These are phyloP conservation scores for Sebastes oblongus DNA, from an alignment of 2,797 vertebrate genomes.

Conservation along the genomic window DNA sequence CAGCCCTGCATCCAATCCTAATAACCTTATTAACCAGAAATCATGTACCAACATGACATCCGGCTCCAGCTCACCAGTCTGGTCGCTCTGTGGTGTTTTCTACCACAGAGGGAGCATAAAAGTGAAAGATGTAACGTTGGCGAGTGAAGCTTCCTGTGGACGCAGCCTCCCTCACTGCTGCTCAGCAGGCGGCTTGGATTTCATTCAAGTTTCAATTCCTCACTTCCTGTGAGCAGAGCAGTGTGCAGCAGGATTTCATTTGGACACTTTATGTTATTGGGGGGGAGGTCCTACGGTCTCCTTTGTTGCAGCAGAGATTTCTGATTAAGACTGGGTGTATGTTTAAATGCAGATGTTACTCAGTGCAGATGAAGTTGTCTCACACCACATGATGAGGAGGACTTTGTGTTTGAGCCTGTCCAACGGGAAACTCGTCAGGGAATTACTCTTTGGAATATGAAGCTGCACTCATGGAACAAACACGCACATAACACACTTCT, in stretches of 20 bases:
- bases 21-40: background rate
- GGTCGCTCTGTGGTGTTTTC: background rate
- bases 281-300: background rate
- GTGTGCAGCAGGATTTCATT: conserved; percentile 10
- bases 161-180: background rate
- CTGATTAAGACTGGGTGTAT: background rate
- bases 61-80: background rate
- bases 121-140: background rate
- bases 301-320: background rate
- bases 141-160: background rate
- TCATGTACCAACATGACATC: background rate
- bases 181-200: conserved; percentile 35
- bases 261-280: background rate
- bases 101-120: background rate
- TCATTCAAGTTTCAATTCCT: background rate
- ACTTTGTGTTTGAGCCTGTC: background rate
- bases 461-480: background rate
- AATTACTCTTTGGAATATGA: background rate
- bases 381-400: background rate
- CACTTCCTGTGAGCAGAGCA: background rate
- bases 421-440: background rate
- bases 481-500: background rate
- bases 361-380: too few species aligned
- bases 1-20: background rate
- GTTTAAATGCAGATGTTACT: background rate